Conservation (phyloP, 2,113 vertebrate genomes). For the Bos taurus region DNA sequence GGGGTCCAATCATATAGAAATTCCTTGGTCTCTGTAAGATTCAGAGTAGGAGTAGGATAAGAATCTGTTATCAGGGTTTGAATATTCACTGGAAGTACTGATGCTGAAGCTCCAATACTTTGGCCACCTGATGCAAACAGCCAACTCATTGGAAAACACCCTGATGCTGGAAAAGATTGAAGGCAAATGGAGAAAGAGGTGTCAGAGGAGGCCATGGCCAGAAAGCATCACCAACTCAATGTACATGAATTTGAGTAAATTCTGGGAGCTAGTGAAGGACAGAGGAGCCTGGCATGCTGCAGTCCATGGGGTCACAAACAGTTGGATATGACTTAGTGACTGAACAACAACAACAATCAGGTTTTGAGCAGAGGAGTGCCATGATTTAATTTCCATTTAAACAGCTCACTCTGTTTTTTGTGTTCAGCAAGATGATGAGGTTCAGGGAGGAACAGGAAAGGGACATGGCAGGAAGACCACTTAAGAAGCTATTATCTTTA, state of each 20-base stretch:
- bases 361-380: neutral
- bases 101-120: neutral
- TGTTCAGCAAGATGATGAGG: neutral
- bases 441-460: rapidly evolving
- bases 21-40: neutral
- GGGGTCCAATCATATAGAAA: neutral
- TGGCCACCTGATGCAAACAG: neutral
- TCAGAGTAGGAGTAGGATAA: neutral
- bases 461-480: neutral
- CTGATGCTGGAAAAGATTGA: neutral
- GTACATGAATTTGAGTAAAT: neutral
- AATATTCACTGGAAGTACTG: neutral
- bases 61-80: neutral
- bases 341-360: neutral
- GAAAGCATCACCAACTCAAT: neutral
- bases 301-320: neutral
- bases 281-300: neutral
- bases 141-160: neutral
- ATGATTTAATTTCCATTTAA: neutral
- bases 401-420: neutral
- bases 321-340: neutral
- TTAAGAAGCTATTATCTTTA: neutral
- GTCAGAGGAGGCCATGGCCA: neutral
- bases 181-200: neutral
- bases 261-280: neutral